Evolutionary conservation across 2,113 vertebrate genomes (phyloP).

Genomic region (Salvelinus namaycush): DNA sequence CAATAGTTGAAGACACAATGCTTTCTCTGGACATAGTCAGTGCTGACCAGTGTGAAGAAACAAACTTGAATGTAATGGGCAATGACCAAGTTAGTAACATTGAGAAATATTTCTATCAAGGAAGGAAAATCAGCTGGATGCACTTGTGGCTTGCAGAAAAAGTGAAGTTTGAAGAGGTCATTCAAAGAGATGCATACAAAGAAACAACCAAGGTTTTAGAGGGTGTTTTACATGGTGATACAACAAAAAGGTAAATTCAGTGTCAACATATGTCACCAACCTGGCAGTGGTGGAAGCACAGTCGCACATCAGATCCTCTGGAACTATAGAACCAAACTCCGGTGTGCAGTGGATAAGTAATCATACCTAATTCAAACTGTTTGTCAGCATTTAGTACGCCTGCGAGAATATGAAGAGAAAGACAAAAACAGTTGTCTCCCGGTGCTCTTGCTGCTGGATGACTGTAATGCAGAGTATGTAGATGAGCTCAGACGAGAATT

Average conservation of each 20-base stretch:
- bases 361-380: constrained; percentile 52
- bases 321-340: constrained; percentile 62
- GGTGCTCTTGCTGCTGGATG: constrained; percentile 72
- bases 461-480: constrained; percentile 66
- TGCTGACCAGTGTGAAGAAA: constrained; percentile 66
- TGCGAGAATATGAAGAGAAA: constrained; percentile 68
- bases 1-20: constrained; percentile 59
- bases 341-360: constrained; percentile 72
- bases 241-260: constrained; percentile 47
- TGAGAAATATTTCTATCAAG: constrained; percentile 73
- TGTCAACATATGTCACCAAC: constrained; percentile 76
- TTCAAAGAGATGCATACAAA: constrained; percentile 65
- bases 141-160: constrained; percentile 76
- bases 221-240: not conserved
- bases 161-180: constrained; percentile 58
- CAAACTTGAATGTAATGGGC: constrained; percentile 51
- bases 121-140: constrained; percentile 75
- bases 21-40: constrained; percentile 75
- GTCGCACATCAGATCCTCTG: constrained; percentile 75
- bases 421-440: constrained; percentile 60
- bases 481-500: constrained; percentile 54
- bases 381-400: constrained; percentile 58
- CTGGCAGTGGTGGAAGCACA: constrained; percentile 79
- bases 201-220: constrained; percentile 57
- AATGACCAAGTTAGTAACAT: constrained; percentile 55